A percentile compares a stretch with the other conserved stretches of the same genome.
phyloP scores from a whole-genome alignment of 2,888 invertebrate genomes.

The Eudasyphora cyanicolor region DNA sequence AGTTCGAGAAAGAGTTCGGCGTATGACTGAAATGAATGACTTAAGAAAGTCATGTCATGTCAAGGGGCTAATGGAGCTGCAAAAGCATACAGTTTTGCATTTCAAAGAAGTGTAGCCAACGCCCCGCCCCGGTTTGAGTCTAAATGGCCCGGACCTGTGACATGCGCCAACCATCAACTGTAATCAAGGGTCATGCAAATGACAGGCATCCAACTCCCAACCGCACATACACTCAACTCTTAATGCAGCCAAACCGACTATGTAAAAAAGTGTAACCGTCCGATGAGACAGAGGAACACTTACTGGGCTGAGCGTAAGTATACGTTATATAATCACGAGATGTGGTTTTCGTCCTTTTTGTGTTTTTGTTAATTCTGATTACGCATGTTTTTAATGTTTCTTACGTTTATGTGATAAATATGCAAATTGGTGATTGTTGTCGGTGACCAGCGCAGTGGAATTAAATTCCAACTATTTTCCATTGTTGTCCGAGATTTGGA shows the following conservation, averaged over 20 bases:
- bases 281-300: background rate
- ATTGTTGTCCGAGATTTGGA: background rate
- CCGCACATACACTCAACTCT: background rate
- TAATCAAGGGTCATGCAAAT: background rate
- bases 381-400: slow-evolving; percentile 32
- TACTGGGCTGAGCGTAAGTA: background rate
- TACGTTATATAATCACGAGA: background rate
- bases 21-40: slow-evolving; percentile 12
- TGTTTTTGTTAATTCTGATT: slow-evolving; percentile 4
- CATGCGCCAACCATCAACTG: background rate
- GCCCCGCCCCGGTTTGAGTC: too few relatives aligned
- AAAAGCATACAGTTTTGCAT: background rate
- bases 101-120: background rate
- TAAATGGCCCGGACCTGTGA: background rate
- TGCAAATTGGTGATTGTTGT: slow-evolving; percentile 36
- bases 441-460: background rate
- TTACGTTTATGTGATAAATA: slow-evolving; percentile 22
- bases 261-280: background rate
- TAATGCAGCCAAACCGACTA: background rate
- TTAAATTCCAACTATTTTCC: background rate
- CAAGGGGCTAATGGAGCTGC: background rate
- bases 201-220: background rate
- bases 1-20: background rate
- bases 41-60: slow-evolving; percentile 1
- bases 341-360: too few relatives aligned